Percentiles rank a stretch among this genome's conserved stretches.
phyloP scores from a whole-genome alignment of 2,797 vertebrate species.

The Chrysocyon brachyurus region DNA sequence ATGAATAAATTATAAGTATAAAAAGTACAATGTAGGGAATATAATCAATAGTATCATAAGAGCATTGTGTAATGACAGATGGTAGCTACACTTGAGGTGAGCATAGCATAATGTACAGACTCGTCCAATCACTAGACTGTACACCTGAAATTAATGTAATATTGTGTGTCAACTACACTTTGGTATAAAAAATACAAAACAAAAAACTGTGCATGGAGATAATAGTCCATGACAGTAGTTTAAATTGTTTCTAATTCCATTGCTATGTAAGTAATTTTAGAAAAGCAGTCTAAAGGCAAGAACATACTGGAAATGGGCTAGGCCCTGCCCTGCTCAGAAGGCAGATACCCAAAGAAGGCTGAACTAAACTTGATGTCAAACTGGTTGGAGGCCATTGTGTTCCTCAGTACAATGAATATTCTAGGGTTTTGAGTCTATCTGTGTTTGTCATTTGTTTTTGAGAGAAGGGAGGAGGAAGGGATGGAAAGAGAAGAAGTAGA shows the following conservation, averaged over 20 bases:
- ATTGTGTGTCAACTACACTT: background rate
- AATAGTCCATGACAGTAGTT: background rate
- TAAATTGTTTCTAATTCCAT: background rate
- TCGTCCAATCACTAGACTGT: background rate
- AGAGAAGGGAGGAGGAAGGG: background rate
- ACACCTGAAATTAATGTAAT: background rate
- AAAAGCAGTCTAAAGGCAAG: background rate
- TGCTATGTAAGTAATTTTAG: constrained; percentile 12
- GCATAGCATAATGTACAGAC: background rate
- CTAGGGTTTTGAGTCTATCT: background rate
- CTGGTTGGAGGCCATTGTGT: background rate
- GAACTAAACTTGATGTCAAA: background rate
- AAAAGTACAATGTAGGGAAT: background rate
- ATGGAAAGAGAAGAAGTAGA: background rate
- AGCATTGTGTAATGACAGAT: background rate
- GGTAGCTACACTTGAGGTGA: background rate
- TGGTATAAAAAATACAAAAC: background rate
- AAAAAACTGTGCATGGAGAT: background rate
- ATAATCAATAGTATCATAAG: background rate
- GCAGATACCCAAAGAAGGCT: background rate
- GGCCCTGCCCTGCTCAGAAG: background rate
- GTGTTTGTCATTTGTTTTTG: background rate
- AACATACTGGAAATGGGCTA: background rate
- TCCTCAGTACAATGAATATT: background rate
- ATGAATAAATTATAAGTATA: background rate